Conservation (phyloP, 2,113 vertebrate genomes). For the Dipodomys stephensi region DNA sequence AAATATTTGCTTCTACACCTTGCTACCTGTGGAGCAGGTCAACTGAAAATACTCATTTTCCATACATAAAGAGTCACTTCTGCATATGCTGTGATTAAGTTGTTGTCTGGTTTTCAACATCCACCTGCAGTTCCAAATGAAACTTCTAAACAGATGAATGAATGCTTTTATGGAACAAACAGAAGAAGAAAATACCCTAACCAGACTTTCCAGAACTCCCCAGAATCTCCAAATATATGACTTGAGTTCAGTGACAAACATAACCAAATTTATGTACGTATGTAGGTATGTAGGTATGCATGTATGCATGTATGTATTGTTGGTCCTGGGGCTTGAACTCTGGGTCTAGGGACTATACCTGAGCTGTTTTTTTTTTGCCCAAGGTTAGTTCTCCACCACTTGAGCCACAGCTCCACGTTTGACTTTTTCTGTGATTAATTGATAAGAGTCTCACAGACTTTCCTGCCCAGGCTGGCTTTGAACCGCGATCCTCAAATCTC, state of each 20-base stretch:
- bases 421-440: no score
- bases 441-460: no score
- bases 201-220: neutral
- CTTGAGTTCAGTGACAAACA: slow-evolving; percentile 23
- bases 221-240: neutral
- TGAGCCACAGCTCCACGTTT: no score
- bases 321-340: no score
- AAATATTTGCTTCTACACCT: slow-evolving; percentile 37
- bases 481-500: no score
- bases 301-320: no score
- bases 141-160: slow-evolving; percentile 23
- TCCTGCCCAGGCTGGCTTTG: no score
- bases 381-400: no score
- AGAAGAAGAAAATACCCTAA: slow-evolving; percentile 35
- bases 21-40: slow-evolving; percentile 18
- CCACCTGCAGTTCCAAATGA: slow-evolving; percentile 49
- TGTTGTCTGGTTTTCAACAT: neutral
- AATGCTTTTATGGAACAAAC: slow-evolving; percentile 56
- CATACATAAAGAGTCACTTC: neutral
- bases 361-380: no score
- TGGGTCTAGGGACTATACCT: no score
- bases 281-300: no score
- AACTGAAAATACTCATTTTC: slow-evolving; percentile 42
- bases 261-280: no score
- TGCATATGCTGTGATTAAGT: slow-evolving; percentile 1